These are phyloP conservation scores for Coranthus polyacanthus DNA, from an alignment of 2,797 vertebrate genomes.

Conservation along the genomic window DNA sequence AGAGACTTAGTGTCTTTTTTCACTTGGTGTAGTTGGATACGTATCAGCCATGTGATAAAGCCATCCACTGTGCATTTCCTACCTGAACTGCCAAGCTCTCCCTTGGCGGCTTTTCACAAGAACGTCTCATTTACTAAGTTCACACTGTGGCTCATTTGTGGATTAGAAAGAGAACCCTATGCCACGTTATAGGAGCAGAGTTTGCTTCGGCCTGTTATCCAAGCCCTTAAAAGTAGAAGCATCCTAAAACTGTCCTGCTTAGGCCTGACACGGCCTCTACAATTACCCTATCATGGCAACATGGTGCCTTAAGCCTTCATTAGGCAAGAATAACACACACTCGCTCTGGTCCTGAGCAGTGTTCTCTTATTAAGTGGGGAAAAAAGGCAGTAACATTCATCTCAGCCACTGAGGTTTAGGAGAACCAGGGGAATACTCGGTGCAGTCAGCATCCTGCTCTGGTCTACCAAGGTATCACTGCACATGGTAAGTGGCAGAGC, in stretches of 20 bases:
- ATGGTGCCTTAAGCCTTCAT: constrained; percentile 63
- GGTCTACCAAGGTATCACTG: constrained; percentile 45
- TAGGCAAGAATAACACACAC: constrained; percentile 69
- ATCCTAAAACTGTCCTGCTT: constrained; percentile 31
- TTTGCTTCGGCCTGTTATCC: constrained; percentile 41
- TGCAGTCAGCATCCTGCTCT: constrained; percentile 37
- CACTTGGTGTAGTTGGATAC: constrained; percentile 19
- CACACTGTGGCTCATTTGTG: constrained; percentile 23
- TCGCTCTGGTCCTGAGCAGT: constrained; percentile 53
- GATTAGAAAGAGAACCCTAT: constrained; percentile 20
- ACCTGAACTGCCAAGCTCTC: constrained; percentile 31
- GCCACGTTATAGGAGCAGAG: constrained; percentile 17
- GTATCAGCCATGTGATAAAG: constrained; percentile 6
- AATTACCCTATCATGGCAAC: constrained; percentile 61
- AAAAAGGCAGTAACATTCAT: constrained; percentile 70
- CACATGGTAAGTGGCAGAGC: constrained; percentile 49
- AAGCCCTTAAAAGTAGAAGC: constrained; percentile 43
- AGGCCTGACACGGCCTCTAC: constrained; percentile 45
- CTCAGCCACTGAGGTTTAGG: constrained; percentile 63
- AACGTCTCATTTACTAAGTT: constrained; percentile 44
- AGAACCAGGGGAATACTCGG: constrained; percentile 67
- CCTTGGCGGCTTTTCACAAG: constrained; percentile 26
- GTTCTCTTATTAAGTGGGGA: constrained; percentile 68
- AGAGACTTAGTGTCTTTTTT: background rate
- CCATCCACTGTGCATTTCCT: constrained; percentile 21